Evolutionary conservation across 1,140 invertebrate genomes (phyloP), one percentile per base, ranked within the genome.

Genomic region (Drosophila nannoptera): DNA sequence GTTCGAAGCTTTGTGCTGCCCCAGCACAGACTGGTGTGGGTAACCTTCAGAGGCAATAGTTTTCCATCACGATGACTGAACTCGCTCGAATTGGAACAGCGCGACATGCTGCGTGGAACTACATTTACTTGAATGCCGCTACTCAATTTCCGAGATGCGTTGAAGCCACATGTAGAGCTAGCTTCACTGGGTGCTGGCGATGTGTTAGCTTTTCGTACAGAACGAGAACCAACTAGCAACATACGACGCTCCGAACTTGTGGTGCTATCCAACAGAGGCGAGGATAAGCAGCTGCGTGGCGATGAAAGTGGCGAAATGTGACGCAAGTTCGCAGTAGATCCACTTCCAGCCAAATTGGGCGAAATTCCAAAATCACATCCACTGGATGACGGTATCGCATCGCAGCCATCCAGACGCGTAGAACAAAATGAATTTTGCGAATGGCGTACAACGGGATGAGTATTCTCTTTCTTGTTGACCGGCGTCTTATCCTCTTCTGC

Each of bases 51-150:
- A 0, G 88, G 87, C 4, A 89, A 63, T 1, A 66, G 56, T 46
- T 89, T 88, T 0, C 87, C 88, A 65, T 89, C 87, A 0, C 88
- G 78, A 55, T 89, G 88, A 31, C 86, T 89, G n/a, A 89, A 89
- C 70, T 89, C 88, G 56, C 88, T 89, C n/a, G 77, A 80, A 55
- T 77, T 89, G 11, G 88, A 89, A 16, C 78, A 87, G 9, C 87
- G 87, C 0, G 88, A 89, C 7, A 73, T 64, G 22, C 75, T 82
- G 33, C 88, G 78, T 4, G 66, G 60, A 1, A 60, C 45, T 2
- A 7, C 35, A n/a, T 32, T 58, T 7, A 66, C 22, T 32, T 69
- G 67, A 0, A 42, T 65, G 3, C 61, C 59, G 48, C 48, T 48
- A 14, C 31, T 6, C 9, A 16, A 33, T 53, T 56, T 50, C 7